Conservation (phyloP, 1,140 invertebrate genomes). For the Paraescarpia echinospica region DNA sequence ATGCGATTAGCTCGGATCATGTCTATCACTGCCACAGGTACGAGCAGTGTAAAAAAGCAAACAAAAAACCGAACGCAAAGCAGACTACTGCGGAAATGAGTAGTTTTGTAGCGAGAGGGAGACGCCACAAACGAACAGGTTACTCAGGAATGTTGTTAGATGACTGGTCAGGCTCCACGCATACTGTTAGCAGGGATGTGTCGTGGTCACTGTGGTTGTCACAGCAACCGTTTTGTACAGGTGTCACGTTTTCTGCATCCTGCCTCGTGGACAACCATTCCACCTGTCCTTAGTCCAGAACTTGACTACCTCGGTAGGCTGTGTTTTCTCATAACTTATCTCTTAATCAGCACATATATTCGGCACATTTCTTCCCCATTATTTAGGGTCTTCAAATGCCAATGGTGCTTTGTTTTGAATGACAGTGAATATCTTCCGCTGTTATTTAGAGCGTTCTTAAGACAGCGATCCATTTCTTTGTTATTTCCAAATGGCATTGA, state of each 20-base stretch:
- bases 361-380: not conserved
- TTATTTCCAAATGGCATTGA: not conserved
- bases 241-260: too few species aligned
- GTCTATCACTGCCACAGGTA: not conserved
- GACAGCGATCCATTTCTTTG: not conserved
- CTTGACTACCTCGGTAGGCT: not conserved
- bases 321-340: not conserved
- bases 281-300: not conserved
- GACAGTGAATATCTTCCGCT: not conserved
- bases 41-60: not conserved
- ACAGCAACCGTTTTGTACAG: too few species aligned
- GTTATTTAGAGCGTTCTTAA: not conserved
- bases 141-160: not conserved
- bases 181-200: not conserved
- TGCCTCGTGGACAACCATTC: not conserved
- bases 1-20: not conserved
- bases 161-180: not conserved
- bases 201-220: not conserved
- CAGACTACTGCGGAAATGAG: not conserved
- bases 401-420: not conserved
- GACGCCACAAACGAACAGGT: not conserved
- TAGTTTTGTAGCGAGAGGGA: not conserved
- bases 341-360: not conserved
- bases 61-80: not conserved
- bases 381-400: not conserved